These are phyloP conservation scores for Stenoptilia bipunctidactyla DNA, from an alignment of 2,888 invertebrate species.

Conservation along the genomic window DNA sequence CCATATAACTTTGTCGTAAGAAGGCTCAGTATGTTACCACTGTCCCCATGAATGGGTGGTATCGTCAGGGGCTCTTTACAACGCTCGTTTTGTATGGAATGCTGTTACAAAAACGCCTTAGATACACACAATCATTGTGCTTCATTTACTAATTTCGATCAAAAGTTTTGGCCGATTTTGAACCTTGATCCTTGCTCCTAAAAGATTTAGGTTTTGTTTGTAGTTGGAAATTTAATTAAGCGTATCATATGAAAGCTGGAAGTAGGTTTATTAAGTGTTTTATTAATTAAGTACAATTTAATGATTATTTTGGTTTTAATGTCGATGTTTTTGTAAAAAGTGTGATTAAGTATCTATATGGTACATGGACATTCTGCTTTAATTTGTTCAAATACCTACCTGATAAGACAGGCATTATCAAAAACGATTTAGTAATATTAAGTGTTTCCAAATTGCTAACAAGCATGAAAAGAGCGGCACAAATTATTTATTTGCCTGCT, in stretches of 20 bases:
- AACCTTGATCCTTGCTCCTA: no score
- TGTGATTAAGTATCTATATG: no score
- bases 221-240: no score
- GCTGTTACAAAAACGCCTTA: constrained; percentile 66
- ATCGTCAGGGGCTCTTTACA: constrained; percentile 67
- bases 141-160: constrained; percentile 24
- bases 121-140: constrained; percentile 57
- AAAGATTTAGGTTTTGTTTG: no score
- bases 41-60: constrained; percentile 69
- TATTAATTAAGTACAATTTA: constrained; percentile 63
- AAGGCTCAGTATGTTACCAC: constrained; percentile 67
- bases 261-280: constrained; percentile 60
- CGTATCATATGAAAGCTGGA: constrained; percentile 16
- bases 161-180: neutral
- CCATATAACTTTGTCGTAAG: constrained; percentile 34
- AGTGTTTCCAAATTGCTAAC: no score
- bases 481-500: neutral
- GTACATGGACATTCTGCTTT: no score
- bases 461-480: neutral
- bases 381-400: no score
- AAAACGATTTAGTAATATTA: no score
- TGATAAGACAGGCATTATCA: no score
- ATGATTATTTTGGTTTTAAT: no score
- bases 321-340: no score
- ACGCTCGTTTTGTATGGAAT: constrained; percentile 69